phyloP scores from a whole-genome alignment of 2,113 vertebrate species.

The Ifrita kowaldi region DNA sequence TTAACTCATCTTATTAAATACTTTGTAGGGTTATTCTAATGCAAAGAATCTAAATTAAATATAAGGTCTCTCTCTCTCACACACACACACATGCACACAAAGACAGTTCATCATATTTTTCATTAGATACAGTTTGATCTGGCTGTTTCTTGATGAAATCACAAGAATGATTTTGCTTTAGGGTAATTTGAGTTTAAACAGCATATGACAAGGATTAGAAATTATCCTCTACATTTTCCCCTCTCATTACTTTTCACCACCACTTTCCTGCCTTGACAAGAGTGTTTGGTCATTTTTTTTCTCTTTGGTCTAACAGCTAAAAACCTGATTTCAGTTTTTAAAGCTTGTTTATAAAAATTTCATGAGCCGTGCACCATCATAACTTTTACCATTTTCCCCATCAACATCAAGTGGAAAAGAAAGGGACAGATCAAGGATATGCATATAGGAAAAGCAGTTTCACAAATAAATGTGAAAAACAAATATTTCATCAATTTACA shows the following conservation, averaged over 20 bases:
- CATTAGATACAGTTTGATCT: background rate
- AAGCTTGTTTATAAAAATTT: background rate
- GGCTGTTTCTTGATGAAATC: background rate
- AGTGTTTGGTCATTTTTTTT: background rate
- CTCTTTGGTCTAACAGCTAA: background rate
- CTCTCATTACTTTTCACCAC: background rate
- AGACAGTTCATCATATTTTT: background rate
- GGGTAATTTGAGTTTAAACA: background rate
- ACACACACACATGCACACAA: fast-evolving
- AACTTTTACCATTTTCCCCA: background rate
- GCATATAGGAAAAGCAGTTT: background rate
- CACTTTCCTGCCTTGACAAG: background rate
- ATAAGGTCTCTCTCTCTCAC: background rate
- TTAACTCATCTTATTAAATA: background rate
- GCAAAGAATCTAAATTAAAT: background rate
- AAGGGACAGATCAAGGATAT: background rate
- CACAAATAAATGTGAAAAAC: background rate
- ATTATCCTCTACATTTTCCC: background rate
- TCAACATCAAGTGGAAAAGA: background rate
- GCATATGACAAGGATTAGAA: background rate
- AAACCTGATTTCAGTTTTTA: background rate
- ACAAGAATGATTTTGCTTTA: background rate
- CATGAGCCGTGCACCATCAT: too few species aligned
- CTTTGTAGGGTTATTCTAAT: background rate
- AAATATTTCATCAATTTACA: background rate